Percentiles rank a stretch among this genome's conserved stretches.
Conservation (phyloP, 2,888 invertebrate species). For the Drosophila engyochracea region DNA sequence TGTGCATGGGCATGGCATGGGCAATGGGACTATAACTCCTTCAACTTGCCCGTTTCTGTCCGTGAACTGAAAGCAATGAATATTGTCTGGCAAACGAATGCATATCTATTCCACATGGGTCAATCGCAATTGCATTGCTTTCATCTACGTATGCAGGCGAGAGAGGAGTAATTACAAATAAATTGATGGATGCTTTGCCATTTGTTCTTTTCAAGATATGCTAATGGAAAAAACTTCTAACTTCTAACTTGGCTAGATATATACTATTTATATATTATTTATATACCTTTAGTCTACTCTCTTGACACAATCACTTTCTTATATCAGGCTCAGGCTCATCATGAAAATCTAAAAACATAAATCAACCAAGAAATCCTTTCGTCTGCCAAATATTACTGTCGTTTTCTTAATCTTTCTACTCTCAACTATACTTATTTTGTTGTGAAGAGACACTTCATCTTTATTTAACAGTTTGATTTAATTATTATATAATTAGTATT, state of each 20-base stretch:
- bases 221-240: not conserved
- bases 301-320: no score
- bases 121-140: slow-evolving; percentile 38
- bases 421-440: not conserved
- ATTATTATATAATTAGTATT: not conserved
- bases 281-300: not conserved
- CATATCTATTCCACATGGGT: slow-evolving; percentile 26
- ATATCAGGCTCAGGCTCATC: not conserved
- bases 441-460: no score
- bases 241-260: not conserved
- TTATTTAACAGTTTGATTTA: not conserved
- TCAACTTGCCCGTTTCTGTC: slow-evolving; percentile 21
- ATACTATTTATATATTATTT: no score
- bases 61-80: slow-evolving; percentile 6
- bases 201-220: not conserved
- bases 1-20: not conserved
- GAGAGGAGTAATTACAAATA: not conserved
- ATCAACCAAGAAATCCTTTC: not conserved
- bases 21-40: not conserved
- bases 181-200: not conserved
- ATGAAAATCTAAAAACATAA: not conserved
- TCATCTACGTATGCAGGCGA: not conserved
- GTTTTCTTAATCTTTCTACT: not conserved
- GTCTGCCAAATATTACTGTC: not conserved
- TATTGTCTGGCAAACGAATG: slow-evolving; percentile 2